Evolutionary conservation across 37 sponge, comb jelly and placozoan species (phyloP).

Genomic region (Chondrilla cf. caribensis): DNA sequence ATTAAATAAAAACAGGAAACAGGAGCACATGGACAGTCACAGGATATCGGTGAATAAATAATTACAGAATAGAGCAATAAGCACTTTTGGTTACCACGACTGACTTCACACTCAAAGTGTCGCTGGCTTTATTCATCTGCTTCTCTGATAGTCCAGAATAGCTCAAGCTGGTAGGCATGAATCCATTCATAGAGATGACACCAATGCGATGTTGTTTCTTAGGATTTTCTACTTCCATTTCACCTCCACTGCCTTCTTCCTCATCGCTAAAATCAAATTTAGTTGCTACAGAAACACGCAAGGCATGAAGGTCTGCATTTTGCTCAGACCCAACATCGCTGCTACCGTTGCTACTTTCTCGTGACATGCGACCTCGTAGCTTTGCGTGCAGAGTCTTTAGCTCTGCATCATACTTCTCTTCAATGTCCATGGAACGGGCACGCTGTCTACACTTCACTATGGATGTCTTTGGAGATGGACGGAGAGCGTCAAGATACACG

Average conservation of each 20-base stretch:
- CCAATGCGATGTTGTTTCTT: neutral
- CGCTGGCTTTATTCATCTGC: neutral
- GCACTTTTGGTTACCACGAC: constrained; percentile 1
- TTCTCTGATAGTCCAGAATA: neutral
- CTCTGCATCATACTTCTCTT: neutral
- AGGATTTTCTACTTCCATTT: constrained; percentile 5
- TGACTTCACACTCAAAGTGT: neutral
- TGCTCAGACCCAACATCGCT: constrained; percentile 25
- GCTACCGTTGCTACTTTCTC: constrained; percentile 11
- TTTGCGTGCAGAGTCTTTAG: neutral
- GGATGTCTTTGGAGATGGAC: neutral
- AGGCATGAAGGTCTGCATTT: constrained; percentile 31
- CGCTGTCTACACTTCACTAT: neutral
- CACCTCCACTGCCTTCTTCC: constrained; percentile 27
- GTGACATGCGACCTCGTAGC: constrained; percentile 2
- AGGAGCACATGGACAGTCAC: neutral
- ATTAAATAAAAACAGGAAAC: neutral
- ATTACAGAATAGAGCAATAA: constrained; percentile 4
- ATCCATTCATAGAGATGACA: neutral
- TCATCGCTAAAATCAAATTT: constrained; percentile 72
- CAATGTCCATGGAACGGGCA: constrained; percentile 13
- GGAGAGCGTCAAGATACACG: neutral
- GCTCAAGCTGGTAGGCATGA: neutral
- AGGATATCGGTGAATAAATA: too few species aligned
- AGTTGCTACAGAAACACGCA: constrained; percentile 35